Conservation (phyloP, 1,140 invertebrate genomes). For the Hetaerina americana region DNA sequence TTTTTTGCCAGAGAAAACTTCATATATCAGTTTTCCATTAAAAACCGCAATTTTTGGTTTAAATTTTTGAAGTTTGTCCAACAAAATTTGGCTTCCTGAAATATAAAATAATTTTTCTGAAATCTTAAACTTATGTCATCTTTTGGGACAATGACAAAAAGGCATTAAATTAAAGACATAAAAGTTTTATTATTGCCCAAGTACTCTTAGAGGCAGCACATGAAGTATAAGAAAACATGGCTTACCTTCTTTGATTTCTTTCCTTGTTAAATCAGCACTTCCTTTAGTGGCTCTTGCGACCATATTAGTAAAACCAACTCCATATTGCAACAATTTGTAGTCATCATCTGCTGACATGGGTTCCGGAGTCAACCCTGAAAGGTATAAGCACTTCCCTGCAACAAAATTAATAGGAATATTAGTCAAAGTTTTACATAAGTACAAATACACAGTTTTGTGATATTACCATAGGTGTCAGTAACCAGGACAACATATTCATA, state of each 20-base stretch:
- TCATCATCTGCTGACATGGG: constrained; percentile 94
- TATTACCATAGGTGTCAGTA: no score
- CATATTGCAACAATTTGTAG: constrained; percentile 79
- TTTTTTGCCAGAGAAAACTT: constrained; percentile 93
- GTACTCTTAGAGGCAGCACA: background rate
- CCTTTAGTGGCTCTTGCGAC: constrained; percentile 88
- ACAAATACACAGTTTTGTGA: no score
- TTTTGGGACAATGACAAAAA: background rate
- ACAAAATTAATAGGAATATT: constrained; percentile 16
- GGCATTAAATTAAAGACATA: background rate
- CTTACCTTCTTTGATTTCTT: constrained; percentile 88
- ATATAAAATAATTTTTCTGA: constrained; percentile 16
- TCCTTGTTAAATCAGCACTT: constrained; percentile 85
- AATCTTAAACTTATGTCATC: background rate
- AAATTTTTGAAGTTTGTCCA: constrained; percentile 84
- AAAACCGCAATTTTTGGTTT: constrained; percentile 95
- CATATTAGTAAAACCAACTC: constrained; percentile 97
- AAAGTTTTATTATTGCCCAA: background rate
- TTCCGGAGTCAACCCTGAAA: constrained; percentile 85
- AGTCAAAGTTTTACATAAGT: no score
- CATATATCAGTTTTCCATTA: constrained; percentile 96
- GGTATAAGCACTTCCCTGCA: constrained; percentile 86
- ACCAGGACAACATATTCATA: no score
- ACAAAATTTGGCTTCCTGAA: constrained; percentile 66
- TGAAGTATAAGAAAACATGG: constrained; percentile 14